Evolutionary conservation across 1,140 invertebrate species (phyloP), one percentile per base, ranked within the genome.

Genomic region (Drosophila pectinifera): DNA sequence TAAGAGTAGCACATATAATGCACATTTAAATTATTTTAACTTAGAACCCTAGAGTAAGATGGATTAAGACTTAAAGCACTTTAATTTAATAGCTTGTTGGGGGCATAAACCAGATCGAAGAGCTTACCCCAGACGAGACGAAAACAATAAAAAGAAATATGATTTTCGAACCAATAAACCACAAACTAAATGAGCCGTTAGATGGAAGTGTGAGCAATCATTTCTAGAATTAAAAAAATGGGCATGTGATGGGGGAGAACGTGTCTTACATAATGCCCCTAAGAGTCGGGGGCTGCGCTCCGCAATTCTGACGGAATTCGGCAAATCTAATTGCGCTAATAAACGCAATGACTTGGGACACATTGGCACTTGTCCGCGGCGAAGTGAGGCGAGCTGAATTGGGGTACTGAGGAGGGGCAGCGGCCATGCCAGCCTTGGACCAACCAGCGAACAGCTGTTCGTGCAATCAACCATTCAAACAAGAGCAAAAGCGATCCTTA

Each of bases 401-500:
- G 48, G 18, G 36, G 49, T 38, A 39, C 54, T 46, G 24, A 14
- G 41, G 22, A 16, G 16, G 28, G 45, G 53, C 46, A 51, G 22
- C 3, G 22, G 4, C 22, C n/a, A n/a, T n/a, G 58, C 34, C 72
- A 73, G 64, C 58, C 65, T 61, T 59, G 65, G 55, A 55, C 31
- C 56, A 43, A 26, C 57, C 53, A 53, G 46, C 43, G 42, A 84
- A 84, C 84, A 90, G 84, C 84, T 89, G 84, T 84, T 89, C 38
- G 43, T 74, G 84, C 85, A 85, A 89, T 89, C 84, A 89, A 84
- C 59, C 85, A 80, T 67, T 64, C 54, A 55, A 77, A 77, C 54
- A 72, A 84, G 67, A 73, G 64, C 56, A 62, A 70, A 38, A 73
- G 67, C 45, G 75, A 79, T 73, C 74, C 85, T 73, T 73, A 73